phyloP scores from a whole-genome alignment of 2,888 invertebrate genomes.

The Aricia artaxerxes region DNA sequence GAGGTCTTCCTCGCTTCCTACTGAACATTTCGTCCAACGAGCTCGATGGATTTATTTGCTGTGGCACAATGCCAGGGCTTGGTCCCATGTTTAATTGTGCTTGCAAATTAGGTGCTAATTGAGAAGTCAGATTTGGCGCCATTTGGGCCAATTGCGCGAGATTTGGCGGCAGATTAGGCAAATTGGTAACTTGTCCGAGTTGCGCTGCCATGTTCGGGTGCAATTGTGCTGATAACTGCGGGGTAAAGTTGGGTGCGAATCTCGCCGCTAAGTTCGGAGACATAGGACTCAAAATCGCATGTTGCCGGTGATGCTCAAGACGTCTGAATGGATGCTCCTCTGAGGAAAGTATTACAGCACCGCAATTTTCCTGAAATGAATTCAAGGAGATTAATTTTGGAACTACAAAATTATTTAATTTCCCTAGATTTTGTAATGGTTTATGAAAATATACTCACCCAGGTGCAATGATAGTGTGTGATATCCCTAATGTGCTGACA shows the following conservation, averaged over 20 bases:
- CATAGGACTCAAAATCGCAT: constrained; percentile 85
- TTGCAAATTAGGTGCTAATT: constrained; percentile 69
- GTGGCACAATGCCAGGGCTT: constrained; percentile 61
- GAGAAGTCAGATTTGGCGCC: constrained; percentile 68
- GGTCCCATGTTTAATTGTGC: constrained; percentile 69
- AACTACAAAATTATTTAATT: neutral
- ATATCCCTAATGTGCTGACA: constrained; percentile 89
- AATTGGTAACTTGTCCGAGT: constrained; percentile 66
- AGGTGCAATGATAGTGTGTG: constrained; percentile 94
- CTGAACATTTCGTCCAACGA: constrained; percentile 95
- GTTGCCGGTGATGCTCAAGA: constrained; percentile 92
- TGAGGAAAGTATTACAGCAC: constrained; percentile 87
- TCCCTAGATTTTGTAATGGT: neutral
- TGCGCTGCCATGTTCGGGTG: constrained; percentile 76
- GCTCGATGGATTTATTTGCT: constrained; percentile 79
- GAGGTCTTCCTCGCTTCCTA: constrained; percentile 96
- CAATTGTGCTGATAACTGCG: constrained; percentile 70
- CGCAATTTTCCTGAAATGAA: constrained; percentile 85
- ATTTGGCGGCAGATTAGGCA: constrained; percentile 69
- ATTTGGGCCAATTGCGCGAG: constrained; percentile 74
- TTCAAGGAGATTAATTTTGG: neutral
- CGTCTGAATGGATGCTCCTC: constrained; percentile 89
- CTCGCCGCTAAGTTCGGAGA: constrained; percentile 79
- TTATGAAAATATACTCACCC: constrained; percentile 78
- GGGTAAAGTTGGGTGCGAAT: constrained; percentile 79